Evolutionary conservation across 2,797 vertebrate species (phyloP).

Genomic region (Meriones psammophilus): DNA sequence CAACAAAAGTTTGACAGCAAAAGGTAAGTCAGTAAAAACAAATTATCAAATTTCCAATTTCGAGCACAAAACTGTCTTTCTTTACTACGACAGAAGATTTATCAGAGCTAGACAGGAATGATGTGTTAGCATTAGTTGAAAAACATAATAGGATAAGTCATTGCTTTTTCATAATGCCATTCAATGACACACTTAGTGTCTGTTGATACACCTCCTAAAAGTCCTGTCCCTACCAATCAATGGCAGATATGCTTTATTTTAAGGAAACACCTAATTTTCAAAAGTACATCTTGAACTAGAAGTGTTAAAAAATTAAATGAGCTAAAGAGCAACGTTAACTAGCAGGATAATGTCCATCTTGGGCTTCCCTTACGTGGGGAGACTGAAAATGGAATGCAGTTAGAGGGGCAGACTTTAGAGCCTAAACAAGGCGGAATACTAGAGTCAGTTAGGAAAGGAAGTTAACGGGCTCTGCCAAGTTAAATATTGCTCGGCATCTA

Average conservation of each 20-base stretch:
- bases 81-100: constrained; percentile 19
- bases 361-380: constrained; percentile 33
- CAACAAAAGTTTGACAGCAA: constrained; percentile 51
- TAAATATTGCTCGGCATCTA: constrained; percentile 40
- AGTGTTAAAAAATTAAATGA: neutral
- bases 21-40: constrained; percentile 54
- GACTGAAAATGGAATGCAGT: neutral
- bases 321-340: neutral
- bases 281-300: constrained; percentile 34
- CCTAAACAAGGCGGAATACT: constrained; percentile 28
- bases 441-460: constrained; percentile 48
- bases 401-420: constrained; percentile 47
- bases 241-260: neutral
- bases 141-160: constrained; percentile 17
- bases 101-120: neutral
- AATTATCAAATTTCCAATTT: constrained; percentile 29
- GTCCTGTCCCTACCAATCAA: neutral
- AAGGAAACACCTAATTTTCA: constrained; percentile 50
- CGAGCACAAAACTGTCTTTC: constrained; percentile 32
- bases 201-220: neutral
- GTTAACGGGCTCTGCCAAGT: constrained; percentile 41
- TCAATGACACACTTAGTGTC: neutral
- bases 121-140: constrained; percentile 41
- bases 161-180: neutral
- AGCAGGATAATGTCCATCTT: constrained; percentile 49